These are phyloP conservation scores for Polymixis flavicincta DNA, from an alignment of 2,888 invertebrate genomes.

Conservation along the genomic window DNA sequence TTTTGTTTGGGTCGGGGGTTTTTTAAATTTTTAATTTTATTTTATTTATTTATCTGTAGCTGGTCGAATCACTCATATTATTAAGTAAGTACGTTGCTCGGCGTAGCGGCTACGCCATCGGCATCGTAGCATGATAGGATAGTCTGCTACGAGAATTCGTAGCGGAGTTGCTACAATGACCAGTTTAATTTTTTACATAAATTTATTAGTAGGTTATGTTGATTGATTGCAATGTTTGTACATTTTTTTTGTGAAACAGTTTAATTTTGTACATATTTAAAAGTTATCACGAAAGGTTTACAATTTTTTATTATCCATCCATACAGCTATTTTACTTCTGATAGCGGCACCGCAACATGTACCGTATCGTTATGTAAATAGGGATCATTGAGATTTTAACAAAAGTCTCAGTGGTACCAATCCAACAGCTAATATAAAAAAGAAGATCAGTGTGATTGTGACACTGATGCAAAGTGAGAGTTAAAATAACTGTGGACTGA, in stretches of 20 bases:
- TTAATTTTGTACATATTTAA: not conserved
- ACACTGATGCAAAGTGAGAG: not conserved
- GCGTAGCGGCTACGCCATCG: constrained; percentile 33
- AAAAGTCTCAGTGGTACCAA: too few species aligned
- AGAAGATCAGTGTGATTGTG: not conserved
- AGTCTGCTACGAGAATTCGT: constrained; percentile 39
- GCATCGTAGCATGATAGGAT: constrained; percentile 29
- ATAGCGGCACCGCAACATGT: not conserved
- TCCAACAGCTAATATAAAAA: not conserved
- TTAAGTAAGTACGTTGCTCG: too few species aligned
- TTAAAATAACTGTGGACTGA: not conserved
- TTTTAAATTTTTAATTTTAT: too few species aligned
- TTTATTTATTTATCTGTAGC: too few species aligned
- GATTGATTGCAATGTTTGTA: not conserved
- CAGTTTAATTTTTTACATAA: too few species aligned
- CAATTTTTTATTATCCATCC: too few species aligned
- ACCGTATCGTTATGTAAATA: not conserved
- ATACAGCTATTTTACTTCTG: not conserved
- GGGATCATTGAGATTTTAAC: not conserved
- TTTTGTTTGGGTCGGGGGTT: too few species aligned
- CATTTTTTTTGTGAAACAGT: not conserved
- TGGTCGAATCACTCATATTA: too few species aligned
- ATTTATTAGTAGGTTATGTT: not conserved
- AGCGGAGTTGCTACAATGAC: not conserved
- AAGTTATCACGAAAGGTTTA: not conserved